Base-by-base conservation (phyloP, 1,140 invertebrate species). In the Cotesia chilonis region DNA sequence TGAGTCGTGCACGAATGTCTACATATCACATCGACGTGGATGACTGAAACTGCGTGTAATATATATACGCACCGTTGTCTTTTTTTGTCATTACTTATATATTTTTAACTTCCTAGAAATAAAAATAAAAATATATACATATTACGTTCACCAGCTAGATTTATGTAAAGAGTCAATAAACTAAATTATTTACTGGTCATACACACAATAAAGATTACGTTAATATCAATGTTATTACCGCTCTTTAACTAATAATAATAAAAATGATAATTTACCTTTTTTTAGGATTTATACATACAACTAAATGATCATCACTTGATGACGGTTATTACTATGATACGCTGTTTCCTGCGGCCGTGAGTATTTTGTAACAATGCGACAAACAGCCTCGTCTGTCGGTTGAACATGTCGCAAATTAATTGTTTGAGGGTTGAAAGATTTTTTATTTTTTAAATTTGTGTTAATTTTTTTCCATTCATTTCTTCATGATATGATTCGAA, bases 251-350 rank as follows among this genome's bases (percentile, higher is more conserved):
- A 51, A 51, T 67, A 20, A 17, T 28, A 28, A 28, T 28, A 28
- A 28, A 28, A 28, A 28, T 28, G 1, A 17, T 41, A 35, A 54
- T 67, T 72, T 67, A 5, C 12, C 5, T 6, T 57, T 67, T 67
- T 14, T 28, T 14, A 80, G 77, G 75, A 74, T 75, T 81, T 79
- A 76, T 80, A 74, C 70, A 71, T 79, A 83, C 76, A 82, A 85
- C 82, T 85, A 85, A 87, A 84, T 85, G 84, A 81, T 82, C 78
- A 78, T 73, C 80, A 80, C 85, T 85, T 87, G 83, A 87, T 87
- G 83, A 86, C 82, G 76, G 84, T 84, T 84, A 87, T 87, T 87
- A 87, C 80, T 78, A 81, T 87, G 83, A 87, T 86, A 82, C 77
- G 80, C 83, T 82, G 84, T 85, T 87, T 87, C 85, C 85, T 84